phyloP scores from a whole-genome alignment of 1,140 invertebrate genomes.

The Drosophila takahashii region DNA sequence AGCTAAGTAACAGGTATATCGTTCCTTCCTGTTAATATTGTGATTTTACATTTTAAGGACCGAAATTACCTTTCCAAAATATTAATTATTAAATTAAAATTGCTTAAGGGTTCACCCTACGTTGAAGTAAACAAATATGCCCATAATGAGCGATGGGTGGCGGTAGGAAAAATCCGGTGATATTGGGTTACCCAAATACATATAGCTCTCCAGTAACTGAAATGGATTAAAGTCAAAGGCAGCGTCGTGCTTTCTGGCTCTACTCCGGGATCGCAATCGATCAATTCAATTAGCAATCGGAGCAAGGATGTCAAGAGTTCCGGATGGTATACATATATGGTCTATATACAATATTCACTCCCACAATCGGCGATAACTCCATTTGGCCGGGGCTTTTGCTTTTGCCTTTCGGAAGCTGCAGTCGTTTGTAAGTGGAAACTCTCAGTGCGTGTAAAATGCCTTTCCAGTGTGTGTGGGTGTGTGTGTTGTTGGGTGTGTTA shows the following conservation, averaged over 20 bases:
- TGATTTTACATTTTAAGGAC: too few relatives aligned
- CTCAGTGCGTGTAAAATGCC: constrained; percentile 72
- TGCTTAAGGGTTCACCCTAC: background rate
- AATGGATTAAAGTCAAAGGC: constrained; percentile 28
- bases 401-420: constrained; percentile 16
- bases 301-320: constrained; percentile 8
- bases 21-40: too few relatives aligned
- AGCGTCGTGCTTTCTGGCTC: background rate
- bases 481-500: constrained; percentile 15
- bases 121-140: constrained; percentile 1
- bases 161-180: background rate
- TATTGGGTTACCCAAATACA: constrained; percentile 14
- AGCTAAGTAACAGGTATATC: too few relatives aligned
- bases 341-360: background rate
- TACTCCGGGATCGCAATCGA: constrained; percentile 25
- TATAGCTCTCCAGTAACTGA: background rate
- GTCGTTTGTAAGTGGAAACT: constrained; percentile 62
- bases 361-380: constrained; percentile 21
- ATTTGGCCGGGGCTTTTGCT: background rate
- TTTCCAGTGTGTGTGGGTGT: constrained; percentile 15
- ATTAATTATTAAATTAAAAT: background rate
- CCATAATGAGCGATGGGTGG: constrained; percentile 4
- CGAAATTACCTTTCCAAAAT: background rate
- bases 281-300: constrained; percentile 38
- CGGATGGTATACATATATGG: background rate